These are phyloP conservation scores for Neotragus moschatus DNA, from an alignment of 2,113 vertebrate species.

Conservation along the genomic window DNA sequence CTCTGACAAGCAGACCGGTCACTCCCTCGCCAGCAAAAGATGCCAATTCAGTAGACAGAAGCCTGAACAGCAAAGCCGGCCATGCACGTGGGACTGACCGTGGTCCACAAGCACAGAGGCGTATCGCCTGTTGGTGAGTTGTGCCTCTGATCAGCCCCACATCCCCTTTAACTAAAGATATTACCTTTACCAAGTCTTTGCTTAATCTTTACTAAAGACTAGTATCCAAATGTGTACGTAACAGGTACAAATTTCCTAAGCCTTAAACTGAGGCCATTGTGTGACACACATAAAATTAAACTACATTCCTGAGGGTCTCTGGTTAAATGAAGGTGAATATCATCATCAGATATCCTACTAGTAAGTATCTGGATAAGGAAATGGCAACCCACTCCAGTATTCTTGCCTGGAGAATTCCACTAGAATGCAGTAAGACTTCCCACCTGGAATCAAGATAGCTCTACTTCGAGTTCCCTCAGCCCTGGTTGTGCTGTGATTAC, in stretches of 20 bases:
- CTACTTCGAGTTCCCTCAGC: background rate
- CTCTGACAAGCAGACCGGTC: background rate
- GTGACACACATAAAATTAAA: background rate
- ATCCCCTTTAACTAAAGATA: background rate
- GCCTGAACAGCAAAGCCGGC: background rate
- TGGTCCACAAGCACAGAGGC: fast-evolving
- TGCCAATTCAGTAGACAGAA: background rate
- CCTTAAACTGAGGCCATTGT: background rate
- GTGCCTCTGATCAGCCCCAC: background rate
- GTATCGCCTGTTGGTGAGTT: fast-evolving
- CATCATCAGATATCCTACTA: background rate
- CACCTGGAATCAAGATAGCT: background rate
- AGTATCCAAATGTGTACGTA: background rate
- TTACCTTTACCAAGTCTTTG: background rate
- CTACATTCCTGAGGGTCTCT: background rate
- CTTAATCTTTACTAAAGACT: background rate
- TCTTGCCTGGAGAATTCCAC: background rate
- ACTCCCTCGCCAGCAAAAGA: background rate
- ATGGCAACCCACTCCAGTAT: background rate
- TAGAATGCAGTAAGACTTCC: background rate
- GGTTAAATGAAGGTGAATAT: background rate
- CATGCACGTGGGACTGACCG: fast-evolving
- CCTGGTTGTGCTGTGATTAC: background rate
- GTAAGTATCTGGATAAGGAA: background rate
- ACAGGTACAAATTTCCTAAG: background rate